Conservation (phyloP, 2,113 vertebrate species). For the Corythoichthys intestinalis region DNA sequence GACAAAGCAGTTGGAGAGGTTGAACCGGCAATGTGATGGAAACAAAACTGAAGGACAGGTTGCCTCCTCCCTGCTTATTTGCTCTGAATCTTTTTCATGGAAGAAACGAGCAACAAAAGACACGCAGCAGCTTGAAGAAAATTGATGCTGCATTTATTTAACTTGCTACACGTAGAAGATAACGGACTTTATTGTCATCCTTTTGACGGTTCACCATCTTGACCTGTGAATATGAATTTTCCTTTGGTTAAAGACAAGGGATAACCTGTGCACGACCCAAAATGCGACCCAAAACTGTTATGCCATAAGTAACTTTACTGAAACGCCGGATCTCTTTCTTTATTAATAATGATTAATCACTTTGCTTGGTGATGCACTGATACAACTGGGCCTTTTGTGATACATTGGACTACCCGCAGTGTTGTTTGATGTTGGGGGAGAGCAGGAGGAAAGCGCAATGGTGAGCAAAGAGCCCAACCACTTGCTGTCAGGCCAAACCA, state of each 20-base stretch:
- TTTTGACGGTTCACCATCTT: slow-evolving; percentile 24
- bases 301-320: slow-evolving; percentile 6
- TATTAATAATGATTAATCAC: slow-evolving; percentile 16
- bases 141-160: slow-evolving; percentile 53
- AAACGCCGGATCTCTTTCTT: slow-evolving; percentile 18
- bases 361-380: slow-evolving; percentile 36
- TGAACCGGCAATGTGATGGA: slow-evolving; percentile 44
- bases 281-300: slow-evolving; percentile 22
- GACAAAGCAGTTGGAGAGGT: slow-evolving; percentile 35
- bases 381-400: slow-evolving; percentile 36
- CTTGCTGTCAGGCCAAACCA: slow-evolving; percentile 64
- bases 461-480: slow-evolving; percentile 76
- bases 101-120: slow-evolving; percentile 35
- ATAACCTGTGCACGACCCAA: slow-evolving; percentile 22
- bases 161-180: slow-evolving; percentile 45
- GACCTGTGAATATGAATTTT: slow-evolving; percentile 36
- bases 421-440: slow-evolving; percentile 61
- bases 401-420: slow-evolving; percentile 46
- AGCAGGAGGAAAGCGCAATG: slow-evolving; percentile 63
- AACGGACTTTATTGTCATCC: slow-evolving; percentile 7
- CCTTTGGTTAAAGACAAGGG: slow-evolving; percentile 19
- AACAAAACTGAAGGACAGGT: slow-evolving; percentile 44
- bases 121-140: slow-evolving; percentile 30
- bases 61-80: slow-evolving; percentile 30
- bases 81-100: slow-evolving; percentile 18